Evolutionary conservation across 1,140 invertebrate species (phyloP).

Genomic region (Papilio machaon): DNA sequence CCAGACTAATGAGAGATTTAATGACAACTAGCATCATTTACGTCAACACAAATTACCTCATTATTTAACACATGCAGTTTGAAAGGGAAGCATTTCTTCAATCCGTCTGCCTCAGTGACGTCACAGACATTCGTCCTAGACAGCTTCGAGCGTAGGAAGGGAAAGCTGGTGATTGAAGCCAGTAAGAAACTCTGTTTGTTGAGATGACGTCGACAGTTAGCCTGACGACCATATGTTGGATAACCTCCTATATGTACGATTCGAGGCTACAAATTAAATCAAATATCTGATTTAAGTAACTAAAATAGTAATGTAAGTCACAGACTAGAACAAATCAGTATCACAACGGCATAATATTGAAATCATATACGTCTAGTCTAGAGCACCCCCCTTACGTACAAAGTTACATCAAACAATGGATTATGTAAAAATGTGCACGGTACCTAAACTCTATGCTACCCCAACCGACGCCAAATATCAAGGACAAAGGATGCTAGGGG

Average conservation of each 20-base stretch:
- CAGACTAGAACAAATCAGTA: too few species aligned
- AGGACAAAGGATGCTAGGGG: background rate
- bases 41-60: conserved; percentile 1
- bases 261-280: conserved; percentile 2
- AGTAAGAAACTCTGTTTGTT: conserved; percentile 10
- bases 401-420: background rate
- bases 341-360: background rate
- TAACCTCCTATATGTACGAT: conserved; percentile 26
- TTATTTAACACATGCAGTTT: background rate
- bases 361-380: background rate
- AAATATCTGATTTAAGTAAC: background rate
- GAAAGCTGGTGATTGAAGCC: conserved; percentile 7
- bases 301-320: too few species aligned
- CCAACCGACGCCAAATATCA: conserved; percentile 4
- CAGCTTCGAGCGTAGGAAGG: background rate
- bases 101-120: background rate
- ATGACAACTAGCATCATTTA: background rate
- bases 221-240: conserved; percentile 6
- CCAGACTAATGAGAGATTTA: too few species aligned
- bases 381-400: background rate
- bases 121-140: background rate
- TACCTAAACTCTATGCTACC: background rate
- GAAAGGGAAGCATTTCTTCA: conserved; percentile 31
- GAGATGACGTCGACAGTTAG: background rate
- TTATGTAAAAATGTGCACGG: background rate